Evolutionary conservation across 2,797 vertebrate species (phyloP).

Genomic region (Chiloscyllium punctatum): DNA sequence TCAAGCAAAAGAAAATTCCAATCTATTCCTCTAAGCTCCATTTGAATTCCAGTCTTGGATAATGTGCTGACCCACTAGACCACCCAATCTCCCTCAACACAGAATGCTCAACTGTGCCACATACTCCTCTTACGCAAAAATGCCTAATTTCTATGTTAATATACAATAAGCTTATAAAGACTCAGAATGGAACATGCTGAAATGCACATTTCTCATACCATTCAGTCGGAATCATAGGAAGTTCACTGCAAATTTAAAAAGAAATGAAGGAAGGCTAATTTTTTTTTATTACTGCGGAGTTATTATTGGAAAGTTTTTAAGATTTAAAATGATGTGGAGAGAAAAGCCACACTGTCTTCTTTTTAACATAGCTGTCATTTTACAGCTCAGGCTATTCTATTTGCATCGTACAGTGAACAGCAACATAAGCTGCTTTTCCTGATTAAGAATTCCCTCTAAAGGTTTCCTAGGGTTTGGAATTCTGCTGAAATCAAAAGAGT

Average conservation of each 20-base stretch:
- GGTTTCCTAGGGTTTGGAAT: not conserved
- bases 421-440: not conserved
- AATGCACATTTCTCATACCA: not conserved
- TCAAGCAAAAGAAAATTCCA: not conserved
- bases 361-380: not conserved
- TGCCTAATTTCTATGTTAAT: slow-evolving; percentile 1
- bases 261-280: not conserved
- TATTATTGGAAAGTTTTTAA: not conserved
- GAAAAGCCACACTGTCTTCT: not conserved
- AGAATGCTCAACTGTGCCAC: not conserved
- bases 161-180: not conserved
- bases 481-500: not conserved
- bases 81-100: not conserved
- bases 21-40: not conserved
- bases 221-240: not conserved
- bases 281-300: not conserved
- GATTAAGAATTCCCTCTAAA: not conserved
- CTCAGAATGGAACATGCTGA: not conserved
- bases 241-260: not conserved
- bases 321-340: not conserved
- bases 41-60: not conserved
- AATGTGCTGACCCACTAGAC: not conserved
- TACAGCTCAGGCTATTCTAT: not conserved
- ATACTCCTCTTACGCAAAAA: not conserved
- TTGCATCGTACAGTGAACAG: not conserved